Base-by-base conservation (phyloP, 2,888 invertebrate species). In the Charanyca ferruginea region DNA sequence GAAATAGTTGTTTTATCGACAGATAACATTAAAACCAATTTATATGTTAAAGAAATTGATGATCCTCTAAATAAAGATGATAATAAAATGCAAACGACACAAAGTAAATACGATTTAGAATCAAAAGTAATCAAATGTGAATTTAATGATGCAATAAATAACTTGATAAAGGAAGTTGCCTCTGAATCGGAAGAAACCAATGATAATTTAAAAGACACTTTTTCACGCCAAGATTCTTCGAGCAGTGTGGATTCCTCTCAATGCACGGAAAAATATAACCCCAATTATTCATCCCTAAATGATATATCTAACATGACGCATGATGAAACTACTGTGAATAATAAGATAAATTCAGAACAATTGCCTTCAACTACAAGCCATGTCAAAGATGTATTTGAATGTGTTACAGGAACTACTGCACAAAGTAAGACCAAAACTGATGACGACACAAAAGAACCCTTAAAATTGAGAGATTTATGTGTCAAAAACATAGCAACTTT, bases 221-320 rank as follows among this genome's bases (percentile, higher is more conserved):
- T 93, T 72, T 86, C 89, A 52, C 96, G 96, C 59, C 96, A 96
- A 89, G 96, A 96, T 87, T 97, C 96, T 49, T 94, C 96, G 59
- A 96, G 96, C 85, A 96, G 96, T 84, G 95, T 96, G 81, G 96
- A 96, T 87, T 97, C 97, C 64, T 97, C 97, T 68, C 96, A 97
- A 81, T 97, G 97, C 88, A 97, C 97, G 35, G 97, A 97, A 69
- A 97, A 97, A 87, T 97, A 97, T 86, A 96, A 96, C 82, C 96
- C 97, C 42, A 93, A 93, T 67, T 93, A 91, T 84, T 96, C 96
- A 57, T 97, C 97, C 77, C 91, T 96, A 53, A 96, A 95, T 81
- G 97, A 97, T 86, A 94, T 97, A 57, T 93, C 95, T 83, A 96
- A 96, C 81, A 91, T 96, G 79, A 85, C 96, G 88, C 95, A 96